Base-by-base conservation (phyloP, 2,888 invertebrate species). In the Coelopa pilipes region DNA sequence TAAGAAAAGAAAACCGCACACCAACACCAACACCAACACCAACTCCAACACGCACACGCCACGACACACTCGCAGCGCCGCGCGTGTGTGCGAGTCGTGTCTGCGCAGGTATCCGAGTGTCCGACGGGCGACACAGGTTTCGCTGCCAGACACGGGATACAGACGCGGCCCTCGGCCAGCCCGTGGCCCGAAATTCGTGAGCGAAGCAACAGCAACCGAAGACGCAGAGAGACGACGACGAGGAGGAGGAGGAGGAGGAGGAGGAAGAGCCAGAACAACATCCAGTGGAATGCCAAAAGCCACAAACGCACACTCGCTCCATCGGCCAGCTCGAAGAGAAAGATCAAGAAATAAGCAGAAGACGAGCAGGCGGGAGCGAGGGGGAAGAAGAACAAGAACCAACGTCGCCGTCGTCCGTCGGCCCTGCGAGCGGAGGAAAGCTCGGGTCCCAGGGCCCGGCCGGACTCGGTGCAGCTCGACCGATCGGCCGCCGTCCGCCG, bases 101-200 rank as follows among this genome's bases (percentile, higher is more conserved):
- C 65, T 65, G 66, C 50, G 21, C 60, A 70, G 70, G 70, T 70
- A 70, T 24, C 15, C 50, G 34, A 60, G 34, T 62, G 15, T 34
- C 21, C 50, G 12, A 34, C 47, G 73, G 55, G 67, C 72, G 77
- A 78, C 74, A 78, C 77, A 79, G 75, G 75, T 77, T 74, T 76
- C 76, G 77, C 79, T 62, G n/a, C 68, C 19, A 69, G 71, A 53
- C 65, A 65, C 71, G 65, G 53, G 71, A 71, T 65, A 63, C 65
- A 49, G 65, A 34, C 53, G 15, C 19, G 17, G 13, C 57, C n/a
- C 66, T 55, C 45, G 69, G 50, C 66, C 21, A 49, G 50, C 50
- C 3, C 49, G 49, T 21, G 50, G 10, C 63, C 55, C 50, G 50
- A 71, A 71, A 63, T 21, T 34, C 17, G 45, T 60, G 45, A 49